These are phyloP conservation scores for Conus betulinus DNA, from an alignment of 1,140 invertebrate species.

Conservation along the genomic window DNA sequence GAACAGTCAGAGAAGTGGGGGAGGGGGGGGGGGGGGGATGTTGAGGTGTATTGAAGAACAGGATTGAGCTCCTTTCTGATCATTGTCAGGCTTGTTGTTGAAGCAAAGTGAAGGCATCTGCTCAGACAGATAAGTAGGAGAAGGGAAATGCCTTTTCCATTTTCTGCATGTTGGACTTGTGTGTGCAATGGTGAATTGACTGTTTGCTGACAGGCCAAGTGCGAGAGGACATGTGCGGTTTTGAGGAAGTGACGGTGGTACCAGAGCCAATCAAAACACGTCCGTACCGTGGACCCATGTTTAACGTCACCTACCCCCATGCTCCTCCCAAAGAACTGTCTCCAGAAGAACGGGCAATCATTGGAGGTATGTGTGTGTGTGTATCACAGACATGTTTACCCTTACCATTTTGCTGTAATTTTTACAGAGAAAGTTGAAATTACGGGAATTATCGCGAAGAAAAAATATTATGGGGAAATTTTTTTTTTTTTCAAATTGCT, in stretches of 20 bases:
- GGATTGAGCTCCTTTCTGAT: no score
- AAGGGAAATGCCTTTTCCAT: neutral
- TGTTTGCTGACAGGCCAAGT: slow-evolving; percentile 50
- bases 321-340: slow-evolving; percentile 40
- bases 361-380: slow-evolving; percentile 50
- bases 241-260: slow-evolving; percentile 70
- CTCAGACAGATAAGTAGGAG: no score
- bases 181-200: neutral
- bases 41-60: no score
- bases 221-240: slow-evolving; percentile 72
- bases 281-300: slow-evolving; percentile 57
- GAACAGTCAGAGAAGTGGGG: no score
- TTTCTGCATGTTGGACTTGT: neutral
- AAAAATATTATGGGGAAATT: no score
- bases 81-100: neutral
- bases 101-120: neutral
- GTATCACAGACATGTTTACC: neutral
- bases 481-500: no score
- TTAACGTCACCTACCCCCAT: slow-evolving; percentile 64
- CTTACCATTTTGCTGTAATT: no score
- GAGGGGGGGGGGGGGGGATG: no score
- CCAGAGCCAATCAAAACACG: slow-evolving; percentile 69
- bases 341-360: slow-evolving; percentile 47
- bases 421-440: no score
- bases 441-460: no score